Evolutionary conservation across 2,888 invertebrate species (phyloP).

Genomic region (Eulithis testata): DNA sequence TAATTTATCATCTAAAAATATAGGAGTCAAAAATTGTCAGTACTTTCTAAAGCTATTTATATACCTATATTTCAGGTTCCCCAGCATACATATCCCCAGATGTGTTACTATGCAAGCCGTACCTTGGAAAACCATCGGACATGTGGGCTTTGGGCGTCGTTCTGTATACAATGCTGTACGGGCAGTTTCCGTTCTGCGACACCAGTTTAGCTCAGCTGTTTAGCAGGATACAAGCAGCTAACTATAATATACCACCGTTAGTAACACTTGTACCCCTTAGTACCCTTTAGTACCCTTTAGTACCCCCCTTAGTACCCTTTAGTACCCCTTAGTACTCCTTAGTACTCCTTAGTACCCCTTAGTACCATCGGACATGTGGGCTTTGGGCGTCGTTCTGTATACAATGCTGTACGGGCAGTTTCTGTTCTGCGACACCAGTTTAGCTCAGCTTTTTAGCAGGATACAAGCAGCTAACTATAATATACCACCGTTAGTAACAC

Average conservation of each 20-base stretch:
- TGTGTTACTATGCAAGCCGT: slow-evolving; percentile 90
- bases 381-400: slow-evolving; percentile 90
- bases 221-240: slow-evolving; percentile 89
- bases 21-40: too few relatives aligned
- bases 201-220: slow-evolving; percentile 89
- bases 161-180: slow-evolving; percentile 91
- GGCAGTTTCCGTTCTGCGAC: slow-evolving; percentile 93
- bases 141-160: slow-evolving; percentile 94
- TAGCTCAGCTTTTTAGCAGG: slow-evolving; percentile 89
- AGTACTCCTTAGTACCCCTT: too few relatives aligned
- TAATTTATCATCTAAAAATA: too few relatives aligned
- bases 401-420: slow-evolving; percentile 93
- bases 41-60: background rate
- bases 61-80: slow-evolving; percentile 74
- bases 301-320: too few relatives aligned
- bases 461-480: slow-evolving; percentile 90
- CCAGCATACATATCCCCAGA: slow-evolving; percentile 93
- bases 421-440: slow-evolving; percentile 91
- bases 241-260: slow-evolving; percentile 90
- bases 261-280: slow-evolving; percentile 45
- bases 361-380: slow-evolving; percentile 93
- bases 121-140: slow-evolving; percentile 91
- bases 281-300: too few relatives aligned
- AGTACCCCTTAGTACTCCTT: too few relatives aligned
- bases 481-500: slow-evolving; percentile 87